Evolutionary conservation across 2,888 invertebrate species (phyloP).

Genomic region (Glaucopsyche alexis): DNA sequence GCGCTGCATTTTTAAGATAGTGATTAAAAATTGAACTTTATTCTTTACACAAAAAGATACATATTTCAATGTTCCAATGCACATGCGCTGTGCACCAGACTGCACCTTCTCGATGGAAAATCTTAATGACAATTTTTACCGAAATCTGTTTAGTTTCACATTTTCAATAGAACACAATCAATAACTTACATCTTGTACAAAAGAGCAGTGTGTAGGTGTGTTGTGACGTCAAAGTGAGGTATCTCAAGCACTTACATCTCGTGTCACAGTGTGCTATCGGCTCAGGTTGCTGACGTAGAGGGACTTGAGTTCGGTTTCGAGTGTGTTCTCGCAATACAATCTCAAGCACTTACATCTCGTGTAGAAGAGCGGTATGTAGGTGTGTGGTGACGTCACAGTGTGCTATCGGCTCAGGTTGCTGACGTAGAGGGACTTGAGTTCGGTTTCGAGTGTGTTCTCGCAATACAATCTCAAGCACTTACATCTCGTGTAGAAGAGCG

Average conservation of each 20-base stretch:
- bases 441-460: conserved; percentile 95
- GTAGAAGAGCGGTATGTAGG: not conserved
- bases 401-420: conserved; percentile 88
- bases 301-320: conserved; percentile 92
- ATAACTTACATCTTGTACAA: no score
- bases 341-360: conserved; percentile 31
- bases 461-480: conserved; percentile 25
- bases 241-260: conserved; percentile 31
- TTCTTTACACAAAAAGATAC: no score
- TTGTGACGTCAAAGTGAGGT: not conserved
- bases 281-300: conserved; percentile 90
- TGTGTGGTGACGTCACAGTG: no score
- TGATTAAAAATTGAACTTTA: no score
- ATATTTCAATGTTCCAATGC: no score
- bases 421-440: conserved; percentile 90
- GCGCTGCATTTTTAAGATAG: no score
- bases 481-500: conserved; percentile 27
- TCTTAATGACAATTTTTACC: no score
- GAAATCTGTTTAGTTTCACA: no score
- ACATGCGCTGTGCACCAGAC: no score
- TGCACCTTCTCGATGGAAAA: no score
- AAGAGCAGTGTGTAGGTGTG: conserved; percentile 30
- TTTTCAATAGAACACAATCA: no score
- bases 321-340: conserved; percentile 94
- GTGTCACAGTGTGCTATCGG: conserved; percentile 77